Percentiles rank a stretch among this genome's conserved stretches.
These are phyloP conservation scores for Meloidogyne hapla DNA, from an alignment of 1,140 invertebrate genomes.

Conservation along the genomic window DNA sequence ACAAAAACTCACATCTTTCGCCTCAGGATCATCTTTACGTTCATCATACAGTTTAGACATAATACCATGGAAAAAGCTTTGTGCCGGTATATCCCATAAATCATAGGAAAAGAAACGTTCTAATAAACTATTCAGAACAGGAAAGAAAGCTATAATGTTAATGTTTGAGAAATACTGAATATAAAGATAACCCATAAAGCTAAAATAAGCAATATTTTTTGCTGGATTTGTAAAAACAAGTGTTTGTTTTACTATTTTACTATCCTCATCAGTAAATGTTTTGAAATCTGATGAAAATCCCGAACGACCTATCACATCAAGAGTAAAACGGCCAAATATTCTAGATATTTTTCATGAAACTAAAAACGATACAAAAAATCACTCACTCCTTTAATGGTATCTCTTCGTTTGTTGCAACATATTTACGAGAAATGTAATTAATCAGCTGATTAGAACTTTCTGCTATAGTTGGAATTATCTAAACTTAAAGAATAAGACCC, in stretches of 20 bases:
- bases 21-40: constrained; percentile 29
- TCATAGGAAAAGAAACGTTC: constrained; percentile 9
- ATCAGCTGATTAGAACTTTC: constrained; percentile 5
- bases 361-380: too few relatives aligned
- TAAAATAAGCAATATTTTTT: neutral
- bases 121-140: neutral
- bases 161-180: neutral
- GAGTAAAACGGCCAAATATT: constrained; percentile 13
- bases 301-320: constrained; percentile 32
- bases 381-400: constrained; percentile 15
- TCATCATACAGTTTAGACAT: constrained; percentile 25
- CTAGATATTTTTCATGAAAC: too few relatives aligned
- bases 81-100: neutral
- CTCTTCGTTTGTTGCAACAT: constrained; percentile 5
- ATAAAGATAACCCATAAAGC: constrained; percentile 5
- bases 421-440: constrained; percentile 4
- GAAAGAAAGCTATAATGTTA: constrained; percentile 20
- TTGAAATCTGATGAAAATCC: constrained; percentile 34
- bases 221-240: constrained; percentile 4
- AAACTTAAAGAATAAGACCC: neutral
- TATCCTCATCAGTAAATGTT: constrained; percentile 17
- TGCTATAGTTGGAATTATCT: constrained; percentile 19
- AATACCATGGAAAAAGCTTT: constrained; percentile 23
- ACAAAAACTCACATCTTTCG: constrained; percentile 14
- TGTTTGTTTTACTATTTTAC: neutral